These are phyloP conservation scores for Catharus fuscescens DNA, from an alignment of 2,113 vertebrate species.

Conservation along the genomic window DNA sequence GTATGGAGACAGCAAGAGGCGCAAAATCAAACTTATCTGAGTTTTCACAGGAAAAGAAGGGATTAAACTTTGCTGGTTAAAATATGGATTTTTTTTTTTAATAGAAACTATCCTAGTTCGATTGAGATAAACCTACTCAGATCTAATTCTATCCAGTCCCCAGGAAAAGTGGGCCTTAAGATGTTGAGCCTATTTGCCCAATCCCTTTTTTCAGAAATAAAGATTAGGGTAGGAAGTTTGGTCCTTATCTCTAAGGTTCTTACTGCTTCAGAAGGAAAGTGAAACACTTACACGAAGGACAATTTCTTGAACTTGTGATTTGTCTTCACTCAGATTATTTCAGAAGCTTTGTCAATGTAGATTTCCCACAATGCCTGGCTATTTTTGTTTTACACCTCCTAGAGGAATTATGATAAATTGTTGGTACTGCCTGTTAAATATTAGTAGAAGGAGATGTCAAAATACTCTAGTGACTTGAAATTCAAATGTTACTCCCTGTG, in stretches of 20 bases:
- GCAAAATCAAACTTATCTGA: slow-evolving; percentile 68
- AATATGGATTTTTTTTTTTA: slow-evolving; percentile 47
- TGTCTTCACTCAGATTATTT: slow-evolving; percentile 63
- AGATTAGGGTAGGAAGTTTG: slow-evolving; percentile 66
- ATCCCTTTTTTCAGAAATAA: slow-evolving; percentile 69
- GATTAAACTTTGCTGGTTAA: slow-evolving; percentile 68
- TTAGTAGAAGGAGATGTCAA: slow-evolving; percentile 19
- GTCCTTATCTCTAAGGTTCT: slow-evolving; percentile 64
- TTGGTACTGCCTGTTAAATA: slow-evolving; percentile 38
- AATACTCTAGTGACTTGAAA: slow-evolving; percentile 17
- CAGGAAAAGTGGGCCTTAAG: slow-evolving; percentile 64
- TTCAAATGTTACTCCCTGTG: background rate
- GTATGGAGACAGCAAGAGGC: slow-evolving; percentile 52
- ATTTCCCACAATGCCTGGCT: slow-evolving; percentile 44
- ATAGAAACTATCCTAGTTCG: slow-evolving; percentile 45
- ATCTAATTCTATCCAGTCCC: slow-evolving; percentile 65
- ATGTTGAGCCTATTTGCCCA: slow-evolving; percentile 66
- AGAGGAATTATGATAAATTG: slow-evolving; percentile 26
- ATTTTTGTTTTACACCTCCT: slow-evolving; percentile 50
- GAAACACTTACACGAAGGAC: slow-evolving; percentile 65
- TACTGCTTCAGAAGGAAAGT: slow-evolving; percentile 63
- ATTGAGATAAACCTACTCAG: slow-evolving; percentile 69
- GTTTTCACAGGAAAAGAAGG: slow-evolving; percentile 67
- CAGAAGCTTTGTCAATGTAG: slow-evolving; percentile 1
- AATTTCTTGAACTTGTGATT: slow-evolving; percentile 57